Conservation (phyloP, 2,797 vertebrate genomes). For the Hipposideros larvatus region DNA sequence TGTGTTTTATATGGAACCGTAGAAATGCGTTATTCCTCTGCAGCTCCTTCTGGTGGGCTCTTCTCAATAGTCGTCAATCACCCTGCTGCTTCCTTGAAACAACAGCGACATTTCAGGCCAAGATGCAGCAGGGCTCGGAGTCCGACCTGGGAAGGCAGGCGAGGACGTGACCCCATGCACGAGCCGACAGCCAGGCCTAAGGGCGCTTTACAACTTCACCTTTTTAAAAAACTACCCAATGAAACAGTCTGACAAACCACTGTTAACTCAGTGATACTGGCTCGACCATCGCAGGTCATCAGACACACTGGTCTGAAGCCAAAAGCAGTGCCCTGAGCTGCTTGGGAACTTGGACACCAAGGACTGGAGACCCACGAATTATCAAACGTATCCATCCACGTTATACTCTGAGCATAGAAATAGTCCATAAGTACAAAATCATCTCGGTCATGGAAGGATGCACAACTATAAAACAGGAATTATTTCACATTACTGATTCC, state of each 20-base stretch:
- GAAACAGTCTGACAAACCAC: conserved; percentile 57
- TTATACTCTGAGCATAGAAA: not conserved
- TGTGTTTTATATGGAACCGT: conserved; percentile 57
- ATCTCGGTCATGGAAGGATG: not conserved
- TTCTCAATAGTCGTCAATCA: conserved; percentile 62
- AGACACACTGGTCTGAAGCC: conserved; percentile 58
- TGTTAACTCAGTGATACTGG: conserved; percentile 64
- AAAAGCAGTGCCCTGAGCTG: conserved; percentile 27
- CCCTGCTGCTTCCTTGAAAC: not conserved
- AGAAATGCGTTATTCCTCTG: conserved; percentile 66
- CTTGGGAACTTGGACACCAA: conserved; percentile 64
- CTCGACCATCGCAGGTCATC: conserved; percentile 45
- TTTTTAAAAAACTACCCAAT: not conserved
- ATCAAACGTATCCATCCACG: not conserved
- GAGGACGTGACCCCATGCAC: not conserved
- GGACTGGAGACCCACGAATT: conserved; percentile 56
- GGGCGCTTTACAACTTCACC: conserved; percentile 45
- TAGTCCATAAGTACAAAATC: not conserved
- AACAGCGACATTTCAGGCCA: conserved; percentile 30
- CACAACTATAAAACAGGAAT: not conserved
- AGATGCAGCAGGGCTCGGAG: not conserved
- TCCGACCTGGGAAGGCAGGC: not conserved
- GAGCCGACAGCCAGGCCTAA: conserved; percentile 27
- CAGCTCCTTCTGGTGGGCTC: conserved; percentile 47
- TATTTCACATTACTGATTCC: conserved; percentile 52